Conservation (phyloP, 2,797 vertebrate genomes). For the Calcarius lapponicus region DNA sequence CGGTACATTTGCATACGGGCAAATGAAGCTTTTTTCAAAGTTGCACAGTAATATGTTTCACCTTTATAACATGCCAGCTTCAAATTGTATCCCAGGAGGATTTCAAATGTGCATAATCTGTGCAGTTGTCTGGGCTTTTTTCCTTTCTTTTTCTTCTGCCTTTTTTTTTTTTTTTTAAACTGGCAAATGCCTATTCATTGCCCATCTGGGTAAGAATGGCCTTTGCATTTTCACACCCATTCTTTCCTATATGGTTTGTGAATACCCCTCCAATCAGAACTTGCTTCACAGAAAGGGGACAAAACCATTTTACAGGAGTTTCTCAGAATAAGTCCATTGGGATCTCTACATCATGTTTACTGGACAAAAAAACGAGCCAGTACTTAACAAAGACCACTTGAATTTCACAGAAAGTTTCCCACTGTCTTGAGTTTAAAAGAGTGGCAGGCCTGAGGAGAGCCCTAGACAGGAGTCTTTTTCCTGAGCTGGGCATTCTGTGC, state of each 20-base stretch:
- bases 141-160: not conserved
- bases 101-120: conserved; percentile 71
- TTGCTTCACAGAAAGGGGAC: conserved; percentile 70
- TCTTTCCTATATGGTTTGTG: conserved; percentile 77
- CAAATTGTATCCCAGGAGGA: conserved; percentile 54
- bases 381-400: conserved; percentile 75
- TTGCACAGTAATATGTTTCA: conserved; percentile 64
- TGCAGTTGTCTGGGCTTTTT: conserved; percentile 55
- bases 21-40: conserved; percentile 64
- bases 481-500: conserved; percentile 63
- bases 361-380: conserved; percentile 56
- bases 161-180: conserved; percentile 44
- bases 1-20: conserved; percentile 64
- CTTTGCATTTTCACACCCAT: conserved; percentile 78
- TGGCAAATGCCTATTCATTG: conserved; percentile 77
- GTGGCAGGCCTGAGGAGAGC: conserved; percentile 76
- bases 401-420: conserved; percentile 76
- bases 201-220: conserved; percentile 77
- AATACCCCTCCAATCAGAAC: conserved; percentile 78
- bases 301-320: conserved; percentile 78
- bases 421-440: conserved; percentile 75
- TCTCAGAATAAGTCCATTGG: conserved; percentile 76
- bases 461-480: conserved; percentile 51
- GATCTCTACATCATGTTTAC: conserved; percentile 76
- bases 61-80: conserved; percentile 64